These are phyloP conservation scores for Pimephales promelas DNA, from an alignment of 2,113 vertebrate genomes.

Conservation along the genomic window DNA sequence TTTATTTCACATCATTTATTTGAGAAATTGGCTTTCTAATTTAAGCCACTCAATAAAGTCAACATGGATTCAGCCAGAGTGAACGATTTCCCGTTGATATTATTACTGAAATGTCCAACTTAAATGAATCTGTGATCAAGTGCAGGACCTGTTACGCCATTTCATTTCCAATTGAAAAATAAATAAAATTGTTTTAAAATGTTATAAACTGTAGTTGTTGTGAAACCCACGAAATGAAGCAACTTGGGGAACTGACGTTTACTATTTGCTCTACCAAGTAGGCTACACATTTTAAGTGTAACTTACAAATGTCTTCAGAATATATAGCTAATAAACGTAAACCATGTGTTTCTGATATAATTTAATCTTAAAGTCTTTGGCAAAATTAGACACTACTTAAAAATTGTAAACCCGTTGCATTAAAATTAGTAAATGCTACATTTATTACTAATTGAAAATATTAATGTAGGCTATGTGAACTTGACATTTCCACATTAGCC, in stretches of 20 bases:
- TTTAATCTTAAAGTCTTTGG: not conserved
- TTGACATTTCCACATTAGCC: too few relatives aligned
- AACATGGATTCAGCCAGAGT: constrained; percentile 72
- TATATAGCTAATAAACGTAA: not conserved
- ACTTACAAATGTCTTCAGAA: not conserved
- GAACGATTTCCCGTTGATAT: constrained; percentile 51
- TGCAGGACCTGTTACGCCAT: constrained; percentile 6
- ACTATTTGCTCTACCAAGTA: not conserved
- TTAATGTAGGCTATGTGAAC: too few relatives aligned
- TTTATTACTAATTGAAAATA: too few relatives aligned
- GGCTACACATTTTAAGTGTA: not conserved
- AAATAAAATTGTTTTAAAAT: not conserved
- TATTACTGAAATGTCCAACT: constrained; percentile 4
- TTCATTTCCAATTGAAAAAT: not conserved
- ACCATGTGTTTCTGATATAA: not conserved
- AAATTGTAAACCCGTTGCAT: too few relatives aligned
- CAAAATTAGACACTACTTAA: not conserved
- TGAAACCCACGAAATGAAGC: not conserved
- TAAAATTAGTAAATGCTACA: too few relatives aligned
- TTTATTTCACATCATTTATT: constrained; percentile 85
- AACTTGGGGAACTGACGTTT: not conserved
- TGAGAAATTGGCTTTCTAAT: constrained; percentile 82
- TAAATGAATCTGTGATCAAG: constrained; percentile 11
- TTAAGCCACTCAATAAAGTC: constrained; percentile 80
- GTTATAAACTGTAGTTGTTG: not conserved